These are phyloP conservation scores for Sphenopsis melanotis DNA, from an alignment of 2,797 vertebrate genomes.

Conservation along the genomic window DNA sequence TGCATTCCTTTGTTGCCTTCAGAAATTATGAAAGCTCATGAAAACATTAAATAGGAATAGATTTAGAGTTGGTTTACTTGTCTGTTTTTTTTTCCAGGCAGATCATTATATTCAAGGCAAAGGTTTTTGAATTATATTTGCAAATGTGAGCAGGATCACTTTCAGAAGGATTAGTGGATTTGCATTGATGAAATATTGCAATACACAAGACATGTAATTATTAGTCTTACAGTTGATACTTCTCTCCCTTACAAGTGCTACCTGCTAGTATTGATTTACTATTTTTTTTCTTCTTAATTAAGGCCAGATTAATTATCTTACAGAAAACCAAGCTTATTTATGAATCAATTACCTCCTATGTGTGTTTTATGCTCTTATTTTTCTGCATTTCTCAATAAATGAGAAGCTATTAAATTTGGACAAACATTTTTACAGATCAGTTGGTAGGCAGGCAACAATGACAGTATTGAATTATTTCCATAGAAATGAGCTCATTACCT, in stretches of 20 bases:
- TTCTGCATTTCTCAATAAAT: conserved; percentile 14
- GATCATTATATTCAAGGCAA: background rate
- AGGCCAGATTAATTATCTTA: background rate
- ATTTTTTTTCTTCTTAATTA: background rate
- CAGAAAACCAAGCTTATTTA: background rate
- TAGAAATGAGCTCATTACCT: conserved; percentile 37
- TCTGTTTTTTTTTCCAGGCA: background rate
- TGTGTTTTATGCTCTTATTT: background rate
- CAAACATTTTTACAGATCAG: conserved; percentile 28
- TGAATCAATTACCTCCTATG: background rate
- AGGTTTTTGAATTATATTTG: background rate
- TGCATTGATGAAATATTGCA: background rate
- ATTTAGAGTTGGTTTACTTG: background rate
- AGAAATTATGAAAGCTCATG: background rate
- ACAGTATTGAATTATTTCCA: conserved; percentile 27
- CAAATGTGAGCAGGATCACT: background rate
- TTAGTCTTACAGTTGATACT: background rate
- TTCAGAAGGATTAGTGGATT: conserved; percentile 25
- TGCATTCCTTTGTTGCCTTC: background rate
- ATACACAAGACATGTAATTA: background rate
- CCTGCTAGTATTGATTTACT: background rate
- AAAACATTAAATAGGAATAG: background rate
- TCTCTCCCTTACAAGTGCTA: background rate
- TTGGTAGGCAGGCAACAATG: background rate
- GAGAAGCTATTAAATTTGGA: conserved; percentile 15